Evolutionary conservation across 2,888 invertebrate species (phyloP).

Genomic region (Cosmopolites sordidus): DNA sequence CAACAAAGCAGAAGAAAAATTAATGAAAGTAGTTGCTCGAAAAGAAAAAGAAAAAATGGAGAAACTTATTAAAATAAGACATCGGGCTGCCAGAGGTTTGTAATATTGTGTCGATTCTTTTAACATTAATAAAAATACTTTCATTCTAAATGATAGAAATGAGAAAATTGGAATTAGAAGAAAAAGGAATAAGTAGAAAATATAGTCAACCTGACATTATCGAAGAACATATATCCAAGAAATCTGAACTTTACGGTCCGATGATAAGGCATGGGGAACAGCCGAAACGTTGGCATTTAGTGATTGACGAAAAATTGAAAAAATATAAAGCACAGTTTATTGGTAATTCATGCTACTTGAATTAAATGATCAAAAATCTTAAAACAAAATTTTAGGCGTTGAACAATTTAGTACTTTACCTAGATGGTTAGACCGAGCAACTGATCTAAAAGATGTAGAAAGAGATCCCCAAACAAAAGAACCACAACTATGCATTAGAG

Average conservation of each 20-base stretch:
- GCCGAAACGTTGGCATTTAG: constrained; percentile 58
- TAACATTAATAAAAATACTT: too few relatives aligned
- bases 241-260: constrained; percentile 62
- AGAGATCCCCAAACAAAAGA: constrained; percentile 43
- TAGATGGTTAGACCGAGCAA: constrained; percentile 49
- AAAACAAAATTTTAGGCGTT: constrained; percentile 52
- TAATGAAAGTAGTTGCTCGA: constrained; percentile 52
- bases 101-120: background rate
- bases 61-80: constrained; percentile 56
- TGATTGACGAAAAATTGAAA: constrained; percentile 44
- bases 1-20: constrained; percentile 48
- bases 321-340: constrained; percentile 42
- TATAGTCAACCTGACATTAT: constrained; percentile 50
- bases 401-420: constrained; percentile 51
- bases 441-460: constrained; percentile 37
- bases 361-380: too few relatives aligned
- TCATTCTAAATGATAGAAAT: constrained; percentile 44
- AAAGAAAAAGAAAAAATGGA: constrained; percentile 55
- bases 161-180: constrained; percentile 50
- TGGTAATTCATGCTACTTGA: too few relatives aligned
- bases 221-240: constrained; percentile 53
- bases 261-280: constrained; percentile 61
- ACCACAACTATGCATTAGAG: constrained; percentile 54
- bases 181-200: constrained; percentile 43
- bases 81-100: constrained; percentile 52